Conservation (phyloP, 2,797 vertebrate genomes). For the Macrochelys suwanniensis region DNA sequence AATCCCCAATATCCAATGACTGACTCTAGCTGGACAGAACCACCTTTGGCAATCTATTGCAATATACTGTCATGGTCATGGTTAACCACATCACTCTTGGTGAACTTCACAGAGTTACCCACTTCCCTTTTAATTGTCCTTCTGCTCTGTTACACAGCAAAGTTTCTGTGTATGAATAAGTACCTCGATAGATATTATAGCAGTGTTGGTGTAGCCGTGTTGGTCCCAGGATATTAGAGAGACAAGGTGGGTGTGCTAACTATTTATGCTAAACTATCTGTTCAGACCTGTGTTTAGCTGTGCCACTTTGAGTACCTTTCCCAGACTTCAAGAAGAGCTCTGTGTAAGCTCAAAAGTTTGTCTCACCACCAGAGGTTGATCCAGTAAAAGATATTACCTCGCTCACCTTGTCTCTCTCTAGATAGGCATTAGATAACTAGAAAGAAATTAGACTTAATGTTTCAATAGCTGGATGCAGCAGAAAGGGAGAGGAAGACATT, state of each 20-base stretch:
- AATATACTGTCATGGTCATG: neutral
- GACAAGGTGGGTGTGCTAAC: neutral
- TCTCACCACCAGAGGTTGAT: neutral
- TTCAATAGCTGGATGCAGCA: neutral
- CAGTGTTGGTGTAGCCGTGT: neutral
- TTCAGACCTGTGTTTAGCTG: neutral
- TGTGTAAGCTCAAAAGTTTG: neutral
- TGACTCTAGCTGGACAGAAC: neutral
- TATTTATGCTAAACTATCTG: neutral
- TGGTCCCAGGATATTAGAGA: neutral
- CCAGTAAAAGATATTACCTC: neutral
- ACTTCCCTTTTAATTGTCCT: neutral
- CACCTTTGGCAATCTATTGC: neutral
- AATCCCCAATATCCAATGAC: neutral
- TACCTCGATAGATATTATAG: too few species aligned
- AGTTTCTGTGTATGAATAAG: neutral
- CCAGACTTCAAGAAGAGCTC: neutral
- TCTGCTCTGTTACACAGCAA: neutral
- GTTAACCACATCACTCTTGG: neutral
- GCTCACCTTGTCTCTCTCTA: neutral
- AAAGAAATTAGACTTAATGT: neutral
- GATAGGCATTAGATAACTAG: neutral
- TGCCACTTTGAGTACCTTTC: neutral
- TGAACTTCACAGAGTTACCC: neutral
- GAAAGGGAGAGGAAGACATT: neutral